These are phyloP conservation scores for Notolabrus celidotus DNA, from an alignment of 2,797 vertebrate species.

Conservation along the genomic window DNA sequence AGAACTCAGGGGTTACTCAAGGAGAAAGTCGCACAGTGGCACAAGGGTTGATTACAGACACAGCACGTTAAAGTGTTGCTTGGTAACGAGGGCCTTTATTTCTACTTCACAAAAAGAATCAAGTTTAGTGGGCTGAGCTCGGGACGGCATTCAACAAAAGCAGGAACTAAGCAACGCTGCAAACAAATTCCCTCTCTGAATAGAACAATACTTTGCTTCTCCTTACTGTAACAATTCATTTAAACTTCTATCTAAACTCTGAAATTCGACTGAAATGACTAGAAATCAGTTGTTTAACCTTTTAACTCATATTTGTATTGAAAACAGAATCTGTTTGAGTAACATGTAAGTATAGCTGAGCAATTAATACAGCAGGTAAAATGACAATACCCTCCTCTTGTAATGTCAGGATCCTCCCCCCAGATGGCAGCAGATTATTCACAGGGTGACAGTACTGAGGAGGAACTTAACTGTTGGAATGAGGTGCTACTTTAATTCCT, in stretches of 20 bases:
- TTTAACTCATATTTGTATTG: too few species aligned
- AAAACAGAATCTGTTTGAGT: too few species aligned
- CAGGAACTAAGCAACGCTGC: slow-evolving; percentile 66
- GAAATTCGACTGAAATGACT: too few species aligned
- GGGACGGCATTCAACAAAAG: slow-evolving; percentile 37
- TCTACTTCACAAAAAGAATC: slow-evolving; percentile 48
- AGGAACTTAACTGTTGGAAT: neutral
- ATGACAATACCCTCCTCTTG: neutral
- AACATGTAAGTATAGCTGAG: too few species aligned
- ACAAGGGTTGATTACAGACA: slow-evolving; percentile 14
- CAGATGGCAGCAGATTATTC: slow-evolving; percentile 55
- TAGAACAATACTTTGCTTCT: neutral
- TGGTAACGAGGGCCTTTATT: slow-evolving; percentile 61
- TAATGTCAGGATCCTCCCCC: slow-evolving; percentile 6
- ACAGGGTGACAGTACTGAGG: neutral
- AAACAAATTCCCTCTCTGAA: slow-evolving; percentile 53
- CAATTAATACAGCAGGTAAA: too few species aligned
- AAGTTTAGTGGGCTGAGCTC: slow-evolving; percentile 40
- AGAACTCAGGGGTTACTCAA: neutral
- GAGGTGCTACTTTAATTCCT: neutral
- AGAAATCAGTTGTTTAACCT: too few species aligned
- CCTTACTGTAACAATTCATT: neutral
- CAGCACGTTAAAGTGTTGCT: slow-evolving; percentile 61
- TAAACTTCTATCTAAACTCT: too few species aligned
- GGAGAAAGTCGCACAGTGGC: slow-evolving; percentile 19